Evolutionary conservation across 1,140 invertebrate genomes (phyloP).

Genomic region (Centruroides sculpturatus): DNA sequence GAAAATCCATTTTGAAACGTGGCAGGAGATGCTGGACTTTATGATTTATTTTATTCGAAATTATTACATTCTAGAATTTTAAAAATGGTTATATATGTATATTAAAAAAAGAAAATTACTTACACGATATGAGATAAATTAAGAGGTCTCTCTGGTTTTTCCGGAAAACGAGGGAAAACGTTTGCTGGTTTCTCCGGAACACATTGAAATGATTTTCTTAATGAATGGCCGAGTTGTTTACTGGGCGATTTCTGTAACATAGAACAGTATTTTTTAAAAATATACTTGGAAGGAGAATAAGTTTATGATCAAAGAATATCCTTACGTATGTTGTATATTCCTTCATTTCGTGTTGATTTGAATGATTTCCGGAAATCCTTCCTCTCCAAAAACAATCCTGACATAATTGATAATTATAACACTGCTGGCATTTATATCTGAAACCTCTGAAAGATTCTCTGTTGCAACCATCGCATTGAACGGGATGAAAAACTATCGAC

Average conservation of each 20-base stretch:
- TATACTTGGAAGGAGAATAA: too few species aligned
- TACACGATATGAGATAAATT: constrained; percentile 92
- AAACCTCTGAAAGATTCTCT: constrained; percentile 83
- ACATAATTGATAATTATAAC: constrained; percentile 91
- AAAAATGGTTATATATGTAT: too few species aligned
- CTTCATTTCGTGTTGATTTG: constrained; percentile 15
- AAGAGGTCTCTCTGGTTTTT: constrained; percentile 80
- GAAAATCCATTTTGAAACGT: too few species aligned
- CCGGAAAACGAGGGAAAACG: constrained; percentile 61
- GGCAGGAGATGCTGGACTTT: too few species aligned
- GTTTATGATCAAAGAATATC: background rate
- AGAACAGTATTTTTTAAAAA: too few species aligned
- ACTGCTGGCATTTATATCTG: constrained; percentile 93
- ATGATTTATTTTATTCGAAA: too few species aligned
- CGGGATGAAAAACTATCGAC: constrained; percentile 26
- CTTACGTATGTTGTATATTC: constrained; percentile 15
- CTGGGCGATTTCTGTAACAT: constrained; percentile 37
- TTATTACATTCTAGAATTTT: too few species aligned
- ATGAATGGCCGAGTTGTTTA: constrained; percentile 67
- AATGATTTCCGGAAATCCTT: constrained; percentile 49
- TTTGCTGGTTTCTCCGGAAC: constrained; percentile 46
- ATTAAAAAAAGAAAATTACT: constrained; percentile 27
- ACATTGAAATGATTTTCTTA: constrained; percentile 92
- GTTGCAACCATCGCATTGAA: constrained; percentile 41
- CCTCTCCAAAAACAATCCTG: constrained; percentile 99